Evolutionary conservation across 2,113 vertebrate species (phyloP), one percentile per base, ranked within the genome.

Genomic region (Oenanthe melanoleuca): DNA sequence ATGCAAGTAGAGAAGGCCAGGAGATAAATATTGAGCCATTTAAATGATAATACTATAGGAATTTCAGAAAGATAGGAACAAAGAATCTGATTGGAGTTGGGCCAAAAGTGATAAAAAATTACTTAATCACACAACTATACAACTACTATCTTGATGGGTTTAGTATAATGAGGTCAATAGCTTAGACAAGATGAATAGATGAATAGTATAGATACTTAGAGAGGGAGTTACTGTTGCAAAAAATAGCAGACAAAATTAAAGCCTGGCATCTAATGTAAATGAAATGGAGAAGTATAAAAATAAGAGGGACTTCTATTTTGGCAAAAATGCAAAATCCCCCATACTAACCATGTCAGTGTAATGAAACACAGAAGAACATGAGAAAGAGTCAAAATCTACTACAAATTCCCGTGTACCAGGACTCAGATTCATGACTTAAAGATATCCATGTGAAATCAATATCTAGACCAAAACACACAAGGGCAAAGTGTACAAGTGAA

Each of bases 391-490:
- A 93, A 85, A 93, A 89, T 65, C 53, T 45, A 50, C 45, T 65
- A 66, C 45, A 70, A 65, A 89, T 87, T 77, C 66, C 50, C 66
- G 45, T 73, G 49, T 50, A 55, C 42, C 44, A 21, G 44, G 55
- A 80, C 61, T 60, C 59, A 89, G 74, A 80, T 75, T 79, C 8
- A 38, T 45, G 45, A 69, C 66, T 92, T 93, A 75, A 16, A 89
- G 69, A 84, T 87, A 84, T 7, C 59, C 53, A 45, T 5, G 61
- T 91, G 72, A 92, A 96, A 96, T 86, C 73, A 79, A 5, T 87
- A 91, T n/a, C 60, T 49, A 88, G 37, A 86, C 49, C 86, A 78
- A 92, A 92, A 74, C 10, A 66, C 16, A 24, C 19, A 69, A 88
- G 64, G 88, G 56, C 44, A 66, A 88, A 95, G 47, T 34, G 44